phyloP scores from a whole-genome alignment of 1,140 invertebrate genomes.

The Varroa destructor region DNA sequence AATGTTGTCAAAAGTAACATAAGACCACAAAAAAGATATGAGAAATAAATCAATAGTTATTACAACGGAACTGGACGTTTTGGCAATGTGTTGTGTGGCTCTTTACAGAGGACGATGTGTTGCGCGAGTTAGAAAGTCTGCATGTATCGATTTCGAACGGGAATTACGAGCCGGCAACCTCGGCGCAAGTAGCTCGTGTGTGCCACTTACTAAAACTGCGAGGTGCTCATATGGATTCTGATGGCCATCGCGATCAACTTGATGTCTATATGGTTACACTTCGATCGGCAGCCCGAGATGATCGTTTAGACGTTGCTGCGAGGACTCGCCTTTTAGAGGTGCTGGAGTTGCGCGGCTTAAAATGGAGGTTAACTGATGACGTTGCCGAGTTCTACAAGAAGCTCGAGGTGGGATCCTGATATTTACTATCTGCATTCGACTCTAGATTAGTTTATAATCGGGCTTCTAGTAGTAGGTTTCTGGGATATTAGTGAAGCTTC shows the following conservation, averaged over 20 bases:
- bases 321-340: slow-evolving; percentile 69
- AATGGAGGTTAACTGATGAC: slow-evolving; percentile 64
- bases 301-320: slow-evolving; percentile 61
- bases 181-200: slow-evolving; percentile 19
- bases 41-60: too few relatives aligned
- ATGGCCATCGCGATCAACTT: slow-evolving; percentile 45
- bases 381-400: slow-evolving; percentile 66
- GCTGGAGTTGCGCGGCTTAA: slow-evolving; percentile 69
- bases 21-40: too few relatives aligned
- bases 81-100: too few relatives aligned
- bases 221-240: slow-evolving; percentile 27
- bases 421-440: background rate
- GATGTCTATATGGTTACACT: slow-evolving; percentile 63
- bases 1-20: too few relatives aligned
- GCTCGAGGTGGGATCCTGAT: slow-evolving; percentile 48
- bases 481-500: too few relatives aligned
- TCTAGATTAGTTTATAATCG: too few relatives aligned
- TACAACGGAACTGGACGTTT: too few relatives aligned
- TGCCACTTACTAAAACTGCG: slow-evolving; percentile 31
- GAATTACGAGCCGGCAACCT: slow-evolving; percentile 28
- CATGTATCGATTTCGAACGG: slow-evolving; percentile 31
- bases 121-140: slow-evolving; percentile 30
- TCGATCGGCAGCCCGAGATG: slow-evolving; percentile 63
- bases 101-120: slow-evolving; percentile 9
- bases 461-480: too few relatives aligned